phyloP scores from a whole-genome alignment of 2,888 invertebrate species.

The Onchidella celtica region DNA sequence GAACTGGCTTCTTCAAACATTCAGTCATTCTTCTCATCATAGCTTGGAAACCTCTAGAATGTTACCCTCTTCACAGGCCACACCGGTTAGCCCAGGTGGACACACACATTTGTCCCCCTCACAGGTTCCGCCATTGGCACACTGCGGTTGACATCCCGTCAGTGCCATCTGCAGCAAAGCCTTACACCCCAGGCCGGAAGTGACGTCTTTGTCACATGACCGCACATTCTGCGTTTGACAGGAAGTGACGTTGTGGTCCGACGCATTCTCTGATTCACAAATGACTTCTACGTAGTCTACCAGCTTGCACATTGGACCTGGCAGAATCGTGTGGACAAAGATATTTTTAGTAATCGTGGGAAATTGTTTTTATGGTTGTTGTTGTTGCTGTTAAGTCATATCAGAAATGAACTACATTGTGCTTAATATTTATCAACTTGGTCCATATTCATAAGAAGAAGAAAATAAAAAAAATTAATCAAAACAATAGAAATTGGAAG shows the following conservation, averaged over 20 bases:
- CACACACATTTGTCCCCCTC: constrained; percentile 59
- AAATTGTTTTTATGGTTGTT: no score
- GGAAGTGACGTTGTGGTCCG: not conserved
- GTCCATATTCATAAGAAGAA: no score
- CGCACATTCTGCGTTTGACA: not conserved
- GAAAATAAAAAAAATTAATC: no score
- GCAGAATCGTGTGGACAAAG: not conserved
- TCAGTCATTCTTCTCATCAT: no score
- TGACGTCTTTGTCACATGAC: not conserved
- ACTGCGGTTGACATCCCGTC: constrained; percentile 63
- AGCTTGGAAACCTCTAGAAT: no score
- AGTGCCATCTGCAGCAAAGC: not conserved
- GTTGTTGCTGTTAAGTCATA: no score
- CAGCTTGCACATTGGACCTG: constrained; percentile 18
- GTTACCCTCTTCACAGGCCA: constrained; percentile 62
- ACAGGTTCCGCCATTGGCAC: constrained; percentile 68
- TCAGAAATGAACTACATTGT: no score
- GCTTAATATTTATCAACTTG: no score
- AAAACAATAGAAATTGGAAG: no score
- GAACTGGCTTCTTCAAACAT: no score
- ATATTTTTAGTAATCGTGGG: no score
- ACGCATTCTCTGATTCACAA: not conserved
- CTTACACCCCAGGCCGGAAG: constrained; percentile 5
- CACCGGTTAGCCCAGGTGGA: constrained; percentile 62
- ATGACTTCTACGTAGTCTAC: constrained; percentile 22